These are phyloP conservation scores for Unio delphinus DNA, from an alignment of 2,888 invertebrate species.

Conservation along the genomic window DNA sequence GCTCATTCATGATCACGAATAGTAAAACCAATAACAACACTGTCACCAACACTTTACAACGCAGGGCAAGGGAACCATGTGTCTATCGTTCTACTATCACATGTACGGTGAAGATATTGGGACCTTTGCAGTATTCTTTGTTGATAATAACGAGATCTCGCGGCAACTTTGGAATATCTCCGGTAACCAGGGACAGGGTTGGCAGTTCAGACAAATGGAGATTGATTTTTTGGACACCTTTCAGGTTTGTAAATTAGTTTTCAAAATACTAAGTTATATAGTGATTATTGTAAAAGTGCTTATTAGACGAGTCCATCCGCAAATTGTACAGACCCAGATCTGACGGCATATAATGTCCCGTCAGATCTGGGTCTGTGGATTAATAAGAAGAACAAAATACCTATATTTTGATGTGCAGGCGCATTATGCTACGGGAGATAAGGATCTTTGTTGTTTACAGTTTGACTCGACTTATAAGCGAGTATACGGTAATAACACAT, in stretches of 20 bases:
- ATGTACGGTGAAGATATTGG: slow-evolving; percentile 51
- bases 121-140: slow-evolving; percentile 17
- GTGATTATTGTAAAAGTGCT: neutral
- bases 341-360: no score
- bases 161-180: slow-evolving; percentile 12
- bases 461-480: no score
- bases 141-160: slow-evolving; percentile 7
- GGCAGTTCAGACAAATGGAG: slow-evolving; percentile 11
- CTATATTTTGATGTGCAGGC: no score
- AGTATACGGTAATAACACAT: no score
- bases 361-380: no score
- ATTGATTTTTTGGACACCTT: slow-evolving; percentile 2
- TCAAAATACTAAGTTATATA: neutral
- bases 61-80: slow-evolving; percentile 41
- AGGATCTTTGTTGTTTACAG: no score
- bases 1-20: no score
- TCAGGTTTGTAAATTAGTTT: slow-evolving; percentile 8
- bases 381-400: no score
- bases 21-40: no score
- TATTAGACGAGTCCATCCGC: no score
- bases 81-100: slow-evolving; percentile 46
- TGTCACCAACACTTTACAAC: neutral
- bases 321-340: no score
- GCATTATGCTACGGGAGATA: no score
- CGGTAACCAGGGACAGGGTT: slow-evolving; percentile 19